These are phyloP conservation scores for Gephyroberyx darwinii DNA, from an alignment of 2,797 vertebrate genomes.

Conservation along the genomic window DNA sequence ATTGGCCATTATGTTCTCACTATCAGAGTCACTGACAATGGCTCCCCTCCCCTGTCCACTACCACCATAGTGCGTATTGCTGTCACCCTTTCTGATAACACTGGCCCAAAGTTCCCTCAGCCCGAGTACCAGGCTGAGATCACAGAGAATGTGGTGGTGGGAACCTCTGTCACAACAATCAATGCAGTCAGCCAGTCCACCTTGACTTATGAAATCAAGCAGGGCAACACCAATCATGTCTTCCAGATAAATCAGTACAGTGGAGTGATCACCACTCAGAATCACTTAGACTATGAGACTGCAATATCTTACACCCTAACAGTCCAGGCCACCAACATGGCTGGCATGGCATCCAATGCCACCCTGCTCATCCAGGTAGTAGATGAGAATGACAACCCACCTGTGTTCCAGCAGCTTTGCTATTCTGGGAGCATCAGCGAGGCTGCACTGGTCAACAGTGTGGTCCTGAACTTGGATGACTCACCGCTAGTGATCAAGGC, in stretches of 20 bases:
- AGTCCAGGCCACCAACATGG: conserved; percentile 95
- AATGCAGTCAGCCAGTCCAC: conserved; percentile 94
- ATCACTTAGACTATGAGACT: conserved; percentile 88
- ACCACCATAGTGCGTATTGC: conserved; percentile 91
- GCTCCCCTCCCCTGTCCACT: conserved; percentile 89
- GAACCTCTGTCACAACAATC: conserved; percentile 89
- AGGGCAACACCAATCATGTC: conserved; percentile 84
- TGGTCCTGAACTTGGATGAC: conserved; percentile 85
- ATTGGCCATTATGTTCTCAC: conserved; percentile 94
- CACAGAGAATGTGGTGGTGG: conserved; percentile 87
- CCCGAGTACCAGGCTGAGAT: conserved; percentile 93
- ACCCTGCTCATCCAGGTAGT: conserved; percentile 88
- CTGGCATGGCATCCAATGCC: conserved; percentile 92
- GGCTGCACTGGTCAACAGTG: conserved; percentile 90
- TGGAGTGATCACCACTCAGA: conserved; percentile 92
- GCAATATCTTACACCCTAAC: conserved; percentile 85
- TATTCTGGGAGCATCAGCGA: conserved; percentile 93
- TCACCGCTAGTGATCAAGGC: conserved; percentile 93
- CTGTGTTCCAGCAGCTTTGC: conserved; percentile 89
- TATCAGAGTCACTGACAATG: conserved; percentile 90
- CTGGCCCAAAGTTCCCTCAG: conserved; percentile 91
- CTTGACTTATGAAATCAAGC: conserved; percentile 90
- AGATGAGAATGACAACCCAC: conserved; percentile 95
- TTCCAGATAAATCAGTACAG: conserved; percentile 96
- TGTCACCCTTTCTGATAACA: conserved; percentile 93